Base-by-base conservation (phyloP, 2,113 vertebrate genomes). In the Tenebrosternarchus preto region DNA sequence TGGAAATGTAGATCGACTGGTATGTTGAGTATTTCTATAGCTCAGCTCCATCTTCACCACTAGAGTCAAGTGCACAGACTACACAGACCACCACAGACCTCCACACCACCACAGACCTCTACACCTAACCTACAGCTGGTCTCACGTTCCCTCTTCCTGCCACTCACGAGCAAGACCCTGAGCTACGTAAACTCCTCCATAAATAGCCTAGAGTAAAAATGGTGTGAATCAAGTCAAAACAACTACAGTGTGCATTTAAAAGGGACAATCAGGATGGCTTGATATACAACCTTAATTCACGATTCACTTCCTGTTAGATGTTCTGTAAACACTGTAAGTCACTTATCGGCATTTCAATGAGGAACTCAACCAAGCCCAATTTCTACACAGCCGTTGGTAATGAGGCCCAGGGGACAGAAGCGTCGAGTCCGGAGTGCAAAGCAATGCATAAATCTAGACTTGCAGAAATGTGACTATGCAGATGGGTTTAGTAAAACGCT, bases 241-340 rank as follows among this genome's bases (percentile, higher is more conserved):
- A 71, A 71, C 29, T 55, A 70, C 53, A 31, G 33, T 4, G 33
- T n/a, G 33, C 19, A 29, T 39, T 33, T 22, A 27, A 50, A 63
- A 50, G 50, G 43, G 55, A 39, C 36, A 8, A 19, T 20, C 31
- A 1, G 1, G 57, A 79, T 36, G 6, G 39, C 25, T 50, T 72
- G 77, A 80, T 69, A 25, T 63, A 73, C 43, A 53, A 22, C 68
- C 27, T 31, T 43, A 33, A 22, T 27, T 63, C 22, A 29, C 24
- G 11, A 19, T 68, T 5, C 24, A 22, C 39, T 31, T 27, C 22
- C 15, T 24, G 24, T 43, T 31, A 15, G 53, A 57, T 9, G 9
- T 24, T 50, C 60, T 31, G 24, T 64, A 72, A 72, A 80, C 16
- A 19, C 59, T 50, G 36, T 17, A 50, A 57, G 43, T 5, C 8